Conservation (phyloP, 2,797 vertebrate species). For the Champsocephalus gunnari region DNA sequence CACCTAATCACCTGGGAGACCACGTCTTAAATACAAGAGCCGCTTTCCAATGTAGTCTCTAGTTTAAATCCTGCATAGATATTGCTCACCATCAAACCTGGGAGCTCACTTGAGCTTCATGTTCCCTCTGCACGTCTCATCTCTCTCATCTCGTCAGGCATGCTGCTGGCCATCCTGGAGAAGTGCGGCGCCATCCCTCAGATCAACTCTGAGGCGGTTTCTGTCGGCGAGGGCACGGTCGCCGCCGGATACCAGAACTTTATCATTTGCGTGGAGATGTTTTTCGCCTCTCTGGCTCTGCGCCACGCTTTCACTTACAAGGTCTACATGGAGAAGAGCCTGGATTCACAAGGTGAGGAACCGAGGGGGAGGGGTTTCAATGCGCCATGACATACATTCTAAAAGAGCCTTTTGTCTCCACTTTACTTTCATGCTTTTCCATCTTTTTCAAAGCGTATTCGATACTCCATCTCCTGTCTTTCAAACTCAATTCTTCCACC, state of each 20-base stretch:
- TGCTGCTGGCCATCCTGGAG: slow-evolving; percentile 97
- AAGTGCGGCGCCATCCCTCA: slow-evolving; percentile 97
- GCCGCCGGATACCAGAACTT: slow-evolving; percentile 98
- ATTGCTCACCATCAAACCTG: no score
- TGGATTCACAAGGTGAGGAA: slow-evolving; percentile 91
- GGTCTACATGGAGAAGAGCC: slow-evolving; percentile 93
- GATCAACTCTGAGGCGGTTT: slow-evolving; percentile 90
- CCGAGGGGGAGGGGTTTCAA: no score
- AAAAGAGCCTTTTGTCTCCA: background rate
- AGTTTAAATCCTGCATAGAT: no score
- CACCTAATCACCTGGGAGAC: no score
- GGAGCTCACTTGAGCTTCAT: no score
- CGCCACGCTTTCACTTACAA: slow-evolving; percentile 95
- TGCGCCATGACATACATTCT: background rate
- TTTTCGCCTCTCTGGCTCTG: slow-evolving; percentile 94
- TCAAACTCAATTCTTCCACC: background rate
- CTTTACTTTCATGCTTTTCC: background rate
- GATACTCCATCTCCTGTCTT: background rate
- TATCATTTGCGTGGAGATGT: slow-evolving; percentile 98
- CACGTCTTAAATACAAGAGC: no score
- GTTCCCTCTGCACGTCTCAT: accelerated
- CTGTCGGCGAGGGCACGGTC: slow-evolving; percentile 94
- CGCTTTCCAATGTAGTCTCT: no score
- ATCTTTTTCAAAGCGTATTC: background rate
- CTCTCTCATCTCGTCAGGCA: slow-evolving; percentile 82